phyloP scores from a whole-genome alignment of 2,888 invertebrate species.

The Teleogryllus oceanicus region DNA sequence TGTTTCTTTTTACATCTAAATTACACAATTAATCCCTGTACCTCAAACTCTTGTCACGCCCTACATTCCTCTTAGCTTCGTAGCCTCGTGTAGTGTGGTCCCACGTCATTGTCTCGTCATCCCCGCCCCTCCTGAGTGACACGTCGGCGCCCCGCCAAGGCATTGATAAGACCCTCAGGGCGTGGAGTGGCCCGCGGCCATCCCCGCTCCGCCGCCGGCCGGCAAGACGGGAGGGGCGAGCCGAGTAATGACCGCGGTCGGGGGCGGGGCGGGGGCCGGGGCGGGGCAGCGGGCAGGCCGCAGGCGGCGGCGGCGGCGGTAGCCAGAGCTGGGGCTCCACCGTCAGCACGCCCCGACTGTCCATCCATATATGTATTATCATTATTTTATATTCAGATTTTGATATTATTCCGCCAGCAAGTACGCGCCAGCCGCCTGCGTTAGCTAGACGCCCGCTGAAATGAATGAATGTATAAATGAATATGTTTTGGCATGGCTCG shows the following conservation, averaged over 20 bases:
- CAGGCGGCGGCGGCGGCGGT: background rate
- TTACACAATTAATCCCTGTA: too few relatives aligned
- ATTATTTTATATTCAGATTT: constrained; percentile 37
- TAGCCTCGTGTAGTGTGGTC: too few relatives aligned
- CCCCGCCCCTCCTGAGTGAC: too few relatives aligned
- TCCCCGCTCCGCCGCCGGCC: too few relatives aligned
- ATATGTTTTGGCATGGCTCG: constrained; percentile 37
- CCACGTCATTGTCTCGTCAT: too few relatives aligned
- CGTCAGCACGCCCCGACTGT: constrained; percentile 30
- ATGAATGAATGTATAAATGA: constrained; percentile 38
- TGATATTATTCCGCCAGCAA: constrained; percentile 33
- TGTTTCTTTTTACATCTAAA: too few relatives aligned
- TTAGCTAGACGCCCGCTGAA: constrained; percentile 28
- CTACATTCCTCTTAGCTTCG: too few relatives aligned
- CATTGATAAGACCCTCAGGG: too few relatives aligned
- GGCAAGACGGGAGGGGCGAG: too few relatives aligned
- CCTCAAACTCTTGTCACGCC: too few relatives aligned
- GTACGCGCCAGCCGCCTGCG: constrained; percentile 12
- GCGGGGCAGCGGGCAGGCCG: background rate
- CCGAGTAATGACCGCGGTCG: background rate
- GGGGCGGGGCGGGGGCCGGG: background rate
- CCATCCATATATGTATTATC: constrained; percentile 38
- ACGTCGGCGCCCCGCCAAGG: too few relatives aligned
- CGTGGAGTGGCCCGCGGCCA: too few relatives aligned
- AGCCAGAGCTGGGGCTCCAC: background rate